These are phyloP conservation scores for Byasa hedistus DNA, from an alignment of 2,888 invertebrate genomes.

Conservation along the genomic window DNA sequence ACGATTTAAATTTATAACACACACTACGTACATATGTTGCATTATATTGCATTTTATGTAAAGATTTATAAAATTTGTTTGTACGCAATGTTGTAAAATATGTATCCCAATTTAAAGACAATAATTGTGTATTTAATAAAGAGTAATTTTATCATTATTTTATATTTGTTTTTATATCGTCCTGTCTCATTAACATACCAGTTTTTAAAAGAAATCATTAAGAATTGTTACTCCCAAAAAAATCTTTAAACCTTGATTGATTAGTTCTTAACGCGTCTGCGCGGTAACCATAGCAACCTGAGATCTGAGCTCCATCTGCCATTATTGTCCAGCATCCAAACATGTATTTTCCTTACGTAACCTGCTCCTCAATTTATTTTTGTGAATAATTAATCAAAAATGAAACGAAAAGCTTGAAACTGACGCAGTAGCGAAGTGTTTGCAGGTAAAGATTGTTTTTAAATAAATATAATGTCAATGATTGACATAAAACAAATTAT, in stretches of 20 bases:
- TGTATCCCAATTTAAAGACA: no score
- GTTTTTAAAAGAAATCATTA: no score
- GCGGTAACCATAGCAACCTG: slow-evolving; percentile 53
- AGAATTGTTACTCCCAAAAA: neutral
- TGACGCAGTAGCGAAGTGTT: neutral
- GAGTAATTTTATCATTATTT: no score
- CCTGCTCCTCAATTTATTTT: slow-evolving; percentile 19
- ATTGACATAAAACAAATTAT: no score
- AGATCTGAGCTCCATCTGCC: slow-evolving; percentile 57
- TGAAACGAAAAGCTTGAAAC: neutral
- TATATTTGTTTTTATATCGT: no score
- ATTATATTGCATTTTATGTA: no score
- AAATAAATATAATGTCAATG: neutral
- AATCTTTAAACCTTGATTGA: no score
- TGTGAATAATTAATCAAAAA: neutral
- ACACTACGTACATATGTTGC: no score
- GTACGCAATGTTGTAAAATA: no score
- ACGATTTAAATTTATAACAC: neutral
- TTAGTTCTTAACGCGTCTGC: slow-evolving; percentile 53
- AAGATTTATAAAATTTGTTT: no score
- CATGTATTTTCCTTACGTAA: slow-evolving; percentile 47
- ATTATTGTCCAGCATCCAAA: slow-evolving; percentile 55
- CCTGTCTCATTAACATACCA: no score
- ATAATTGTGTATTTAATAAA: no score
- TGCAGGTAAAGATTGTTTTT: neutral